Conservation (phyloP, 2,888 invertebrate species). For the Drosophila testacea region DNA sequence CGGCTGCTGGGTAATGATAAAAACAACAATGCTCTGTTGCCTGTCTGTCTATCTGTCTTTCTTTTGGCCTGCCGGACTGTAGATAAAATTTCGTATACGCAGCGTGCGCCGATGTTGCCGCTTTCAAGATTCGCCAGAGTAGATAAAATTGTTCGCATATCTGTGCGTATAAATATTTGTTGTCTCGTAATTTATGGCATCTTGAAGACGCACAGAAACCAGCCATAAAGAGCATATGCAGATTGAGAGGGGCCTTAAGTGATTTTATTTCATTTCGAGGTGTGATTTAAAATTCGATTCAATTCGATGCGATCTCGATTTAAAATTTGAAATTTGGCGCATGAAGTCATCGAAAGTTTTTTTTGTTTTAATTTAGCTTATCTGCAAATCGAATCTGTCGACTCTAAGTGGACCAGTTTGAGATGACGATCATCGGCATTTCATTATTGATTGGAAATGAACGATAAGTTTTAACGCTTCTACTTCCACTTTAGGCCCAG, state of each 20-base stretch:
- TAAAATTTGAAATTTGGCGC: constrained; percentile 47
- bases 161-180: constrained; percentile 25
- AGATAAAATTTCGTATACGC: constrained; percentile 73
- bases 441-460: constrained; percentile 46
- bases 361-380: constrained; percentile 33
- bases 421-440: constrained; percentile 51
- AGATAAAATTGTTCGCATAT: constrained; percentile 57
- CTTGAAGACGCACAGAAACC: constrained; percentile 22
- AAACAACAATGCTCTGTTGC: constrained; percentile 16
- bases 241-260: constrained; percentile 50
- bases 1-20: constrained; percentile 37
- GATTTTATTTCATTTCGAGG: constrained; percentile 57
- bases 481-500: constrained; percentile 1
- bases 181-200: constrained; percentile 59
- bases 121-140: constrained; percentile 56
- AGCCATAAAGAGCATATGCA: constrained; percentile 49
- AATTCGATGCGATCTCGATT: constrained; percentile 34
- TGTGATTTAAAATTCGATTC: constrained; percentile 62
- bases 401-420: constrained; percentile 72
- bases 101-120: constrained; percentile 41
- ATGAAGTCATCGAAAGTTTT: constrained; percentile 66
- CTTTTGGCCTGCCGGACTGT: constrained; percentile 29
- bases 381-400: constrained; percentile 39
- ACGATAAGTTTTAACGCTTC: constrained; percentile 46
- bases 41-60: neutral